These are phyloP conservation scores for Pristionchus entomophagus DNA, from an alignment of 2,888 invertebrate genomes.

Conservation along the genomic window DNA sequence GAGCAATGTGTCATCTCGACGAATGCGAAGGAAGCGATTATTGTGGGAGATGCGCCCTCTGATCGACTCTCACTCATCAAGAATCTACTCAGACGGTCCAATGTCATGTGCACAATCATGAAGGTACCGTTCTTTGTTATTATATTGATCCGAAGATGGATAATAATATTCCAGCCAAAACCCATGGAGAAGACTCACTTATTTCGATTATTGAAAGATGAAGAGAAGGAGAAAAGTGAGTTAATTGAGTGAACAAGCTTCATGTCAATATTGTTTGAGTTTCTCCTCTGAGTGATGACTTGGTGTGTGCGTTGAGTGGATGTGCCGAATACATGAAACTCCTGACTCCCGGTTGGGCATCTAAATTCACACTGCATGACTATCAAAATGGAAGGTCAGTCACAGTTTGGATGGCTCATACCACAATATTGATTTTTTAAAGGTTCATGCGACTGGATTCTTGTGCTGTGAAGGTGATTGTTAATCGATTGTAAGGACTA, in stretches of 20 bases:
- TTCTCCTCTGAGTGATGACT: background rate
- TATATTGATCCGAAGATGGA: background rate
- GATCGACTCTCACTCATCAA: slow-evolving; percentile 23
- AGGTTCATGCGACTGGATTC: slow-evolving; percentile 50
- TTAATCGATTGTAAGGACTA: background rate
- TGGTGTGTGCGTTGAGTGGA: background rate
- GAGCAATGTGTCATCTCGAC: slow-evolving; percentile 32
- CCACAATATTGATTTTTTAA: too few species aligned
- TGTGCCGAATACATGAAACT: slow-evolving; percentile 21
- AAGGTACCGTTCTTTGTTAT: background rate
- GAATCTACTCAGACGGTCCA: background rate
- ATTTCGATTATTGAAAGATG: background rate
- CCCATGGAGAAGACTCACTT: background rate
- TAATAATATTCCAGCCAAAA: background rate
- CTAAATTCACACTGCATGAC: slow-evolving; percentile 11
- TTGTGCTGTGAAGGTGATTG: background rate
- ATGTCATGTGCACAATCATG: slow-evolving; percentile 8
- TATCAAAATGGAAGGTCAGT: slow-evolving; percentile 24
- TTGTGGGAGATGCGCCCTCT: slow-evolving; percentile 27
- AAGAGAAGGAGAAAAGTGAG: slow-evolving; percentile 26
- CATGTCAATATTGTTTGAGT: background rate
- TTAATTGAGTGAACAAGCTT: background rate
- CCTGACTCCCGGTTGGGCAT: slow-evolving; percentile 7
- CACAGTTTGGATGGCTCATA: too few species aligned
- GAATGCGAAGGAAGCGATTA: slow-evolving; percentile 26